These are phyloP conservation scores for Cabera pusaria DNA, from an alignment of 2,888 invertebrate genomes.

Conservation along the genomic window DNA sequence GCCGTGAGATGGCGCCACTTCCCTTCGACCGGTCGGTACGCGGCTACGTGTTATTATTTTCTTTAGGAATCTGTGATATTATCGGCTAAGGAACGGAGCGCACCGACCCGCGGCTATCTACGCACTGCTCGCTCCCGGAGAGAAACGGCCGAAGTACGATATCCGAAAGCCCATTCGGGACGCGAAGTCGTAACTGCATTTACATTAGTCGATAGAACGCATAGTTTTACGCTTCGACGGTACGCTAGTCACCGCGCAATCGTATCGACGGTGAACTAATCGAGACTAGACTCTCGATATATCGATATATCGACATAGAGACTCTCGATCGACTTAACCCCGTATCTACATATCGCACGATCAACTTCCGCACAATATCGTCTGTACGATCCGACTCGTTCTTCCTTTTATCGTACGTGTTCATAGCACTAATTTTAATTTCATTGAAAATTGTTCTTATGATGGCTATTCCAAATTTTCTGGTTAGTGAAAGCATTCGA, in stretches of 20 bases:
- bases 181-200: conserved; percentile 47
- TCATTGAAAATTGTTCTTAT: conserved; percentile 55
- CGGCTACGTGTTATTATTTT: conserved; percentile 46
- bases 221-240: conserved; percentile 47
- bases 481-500: conserved; percentile 61
- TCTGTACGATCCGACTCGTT: too few relatives aligned
- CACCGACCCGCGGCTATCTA: conserved; percentile 25
- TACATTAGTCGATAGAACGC: conserved; percentile 48
- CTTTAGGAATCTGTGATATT: conserved; percentile 79
- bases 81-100: conserved; percentile 69
- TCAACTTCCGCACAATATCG: conserved; percentile 40
- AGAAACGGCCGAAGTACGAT: too few relatives aligned
- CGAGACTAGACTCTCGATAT: conserved; percentile 6
- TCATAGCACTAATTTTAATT: conserved; percentile 37
- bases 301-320: not conserved
- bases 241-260: conserved; percentile 52
- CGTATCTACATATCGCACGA: conserved; percentile 52
- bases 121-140: conserved; percentile 20
- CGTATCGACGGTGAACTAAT: conserved; percentile 21
- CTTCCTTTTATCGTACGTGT: conserved; percentile 47
- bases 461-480: conserved; percentile 67
- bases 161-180: too few relatives aligned
- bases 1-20: conserved; percentile 12
- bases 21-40: conserved; percentile 16
- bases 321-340: conserved; percentile 12